These are phyloP conservation scores for Diceros bicornis DNA, from an alignment of 2,797 vertebrate species.

Conservation along the genomic window DNA sequence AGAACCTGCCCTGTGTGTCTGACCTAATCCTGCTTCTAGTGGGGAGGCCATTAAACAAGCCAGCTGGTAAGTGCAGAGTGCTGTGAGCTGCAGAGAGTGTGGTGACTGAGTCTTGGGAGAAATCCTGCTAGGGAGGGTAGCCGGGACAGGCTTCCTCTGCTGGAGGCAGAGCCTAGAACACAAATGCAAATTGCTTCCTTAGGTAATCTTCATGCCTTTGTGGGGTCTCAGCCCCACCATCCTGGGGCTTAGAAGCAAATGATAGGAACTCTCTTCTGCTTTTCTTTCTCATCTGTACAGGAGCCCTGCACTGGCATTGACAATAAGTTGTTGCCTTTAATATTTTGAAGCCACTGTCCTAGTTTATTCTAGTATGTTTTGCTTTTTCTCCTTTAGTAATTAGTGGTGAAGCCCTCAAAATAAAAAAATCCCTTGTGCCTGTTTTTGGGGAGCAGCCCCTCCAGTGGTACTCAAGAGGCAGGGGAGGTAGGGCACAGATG, in stretches of 20 bases:
- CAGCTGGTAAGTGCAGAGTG: background rate
- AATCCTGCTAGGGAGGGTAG: background rate
- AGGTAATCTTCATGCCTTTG: background rate
- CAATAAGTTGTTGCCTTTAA: background rate
- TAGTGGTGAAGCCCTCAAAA: background rate
- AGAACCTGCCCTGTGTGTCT: background rate
- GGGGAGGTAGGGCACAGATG: accelerated
- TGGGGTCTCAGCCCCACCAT: background rate
- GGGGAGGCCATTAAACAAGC: background rate
- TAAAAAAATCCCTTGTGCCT: background rate
- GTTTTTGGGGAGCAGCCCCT: background rate
- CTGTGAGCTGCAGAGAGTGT: background rate
- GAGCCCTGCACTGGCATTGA: background rate
- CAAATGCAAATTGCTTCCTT: background rate
- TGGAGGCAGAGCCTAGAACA: background rate
- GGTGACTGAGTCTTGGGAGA: background rate
- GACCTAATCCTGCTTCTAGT: background rate
- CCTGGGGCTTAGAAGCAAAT: background rate
- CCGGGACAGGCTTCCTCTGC: background rate
- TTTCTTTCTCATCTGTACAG: background rate
- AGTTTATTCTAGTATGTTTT: background rate
- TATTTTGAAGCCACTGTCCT: background rate
- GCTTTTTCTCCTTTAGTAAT: background rate
- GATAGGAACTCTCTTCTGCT: background rate
- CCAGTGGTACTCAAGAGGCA: background rate